phyloP scores from a whole-genome alignment of 2,888 invertebrate genomes.

The Carcina quercana region DNA sequence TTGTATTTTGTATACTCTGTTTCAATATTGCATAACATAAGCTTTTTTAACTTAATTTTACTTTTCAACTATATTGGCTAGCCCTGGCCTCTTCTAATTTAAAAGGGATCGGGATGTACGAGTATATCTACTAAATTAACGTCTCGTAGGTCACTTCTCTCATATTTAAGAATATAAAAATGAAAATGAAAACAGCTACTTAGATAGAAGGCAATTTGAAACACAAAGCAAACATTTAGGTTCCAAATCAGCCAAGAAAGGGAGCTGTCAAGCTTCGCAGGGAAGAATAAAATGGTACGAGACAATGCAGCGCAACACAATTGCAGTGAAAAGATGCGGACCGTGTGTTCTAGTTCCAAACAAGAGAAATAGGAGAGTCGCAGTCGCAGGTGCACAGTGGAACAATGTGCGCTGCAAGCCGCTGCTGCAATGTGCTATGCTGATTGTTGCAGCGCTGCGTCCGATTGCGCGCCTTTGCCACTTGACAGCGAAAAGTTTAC shows the following conservation, averaged over 20 bases:
- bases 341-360: conserved; percentile 60
- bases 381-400: conserved; percentile 56
- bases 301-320: conserved; percentile 64
- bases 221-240: no score
- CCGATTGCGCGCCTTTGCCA: conserved; percentile 29
- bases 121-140: no score
- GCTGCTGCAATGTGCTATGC: conserved; percentile 38
- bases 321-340: conserved; percentile 63
- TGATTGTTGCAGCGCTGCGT: conserved; percentile 23
- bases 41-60: no score
- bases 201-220: no score
- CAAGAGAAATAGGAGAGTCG: conserved; percentile 49
- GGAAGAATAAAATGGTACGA: conserved; percentile 54
- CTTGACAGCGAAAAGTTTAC: conserved; percentile 29
- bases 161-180: no score
- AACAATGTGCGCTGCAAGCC: conserved; percentile 34
- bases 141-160: no score
- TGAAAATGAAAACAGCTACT: no score
- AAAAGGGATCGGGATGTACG: no score
- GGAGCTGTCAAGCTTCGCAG: conserved; percentile 39
- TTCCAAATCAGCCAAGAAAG: conserved; percentile 28
- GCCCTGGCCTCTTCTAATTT: no score
- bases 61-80: no score
- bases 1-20: no score
- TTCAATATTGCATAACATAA: no score